Base-by-base conservation (phyloP, 2,888 invertebrate species). In the Caenorhabditis panamensis region DNA sequence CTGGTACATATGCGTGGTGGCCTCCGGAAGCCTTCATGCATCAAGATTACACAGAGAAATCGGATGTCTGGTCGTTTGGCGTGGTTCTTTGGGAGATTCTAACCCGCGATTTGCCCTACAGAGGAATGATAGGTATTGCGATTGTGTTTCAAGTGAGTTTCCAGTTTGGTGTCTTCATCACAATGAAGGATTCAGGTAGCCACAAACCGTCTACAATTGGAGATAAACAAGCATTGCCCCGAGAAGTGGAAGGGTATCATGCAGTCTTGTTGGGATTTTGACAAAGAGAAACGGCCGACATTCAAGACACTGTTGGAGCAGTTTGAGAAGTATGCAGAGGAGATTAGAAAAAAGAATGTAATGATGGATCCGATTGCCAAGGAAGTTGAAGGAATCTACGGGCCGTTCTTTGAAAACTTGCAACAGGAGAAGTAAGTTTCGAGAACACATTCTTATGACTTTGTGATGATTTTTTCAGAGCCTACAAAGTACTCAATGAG, bases 61-160 rank as follows among this genome's bases (percentile, higher is more conserved):
- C 98, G 0, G 98, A 99, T 91, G 95, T 98, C 78, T 99, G 98
- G 98, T 90, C 91, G 92, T 88, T 54, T 63, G 98, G 97, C 8
- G 96, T 99, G 0, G 96, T 98, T 0, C 92, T 99, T 9, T 99
- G 98, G 98, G 98, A 99, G 92, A 93, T 99, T 87, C 92, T 99
- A 63, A 97, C 97, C 0, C 95, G 96, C 90, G 96, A 95, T 92
- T 94, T 95, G 82, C 96, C 96, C 0, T 96, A 96, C 92, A 95
- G 95, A 91, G 95, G 95, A 89, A 95, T 97, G 68, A 96, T 97
- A 91, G 95, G 95, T 0, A 95, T 96, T n/a, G 96, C 97, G 59
- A 96, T 98, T 63, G 97, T 98, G 47, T 47, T 47, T 18, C 3
- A n/a, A 6, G n/a, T n/a, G n/a, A n/a, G n/a, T n/a, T n/a, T n/a